Conservation (phyloP, 2,888 invertebrate genomes). For the Bugulina stolonifera region DNA sequence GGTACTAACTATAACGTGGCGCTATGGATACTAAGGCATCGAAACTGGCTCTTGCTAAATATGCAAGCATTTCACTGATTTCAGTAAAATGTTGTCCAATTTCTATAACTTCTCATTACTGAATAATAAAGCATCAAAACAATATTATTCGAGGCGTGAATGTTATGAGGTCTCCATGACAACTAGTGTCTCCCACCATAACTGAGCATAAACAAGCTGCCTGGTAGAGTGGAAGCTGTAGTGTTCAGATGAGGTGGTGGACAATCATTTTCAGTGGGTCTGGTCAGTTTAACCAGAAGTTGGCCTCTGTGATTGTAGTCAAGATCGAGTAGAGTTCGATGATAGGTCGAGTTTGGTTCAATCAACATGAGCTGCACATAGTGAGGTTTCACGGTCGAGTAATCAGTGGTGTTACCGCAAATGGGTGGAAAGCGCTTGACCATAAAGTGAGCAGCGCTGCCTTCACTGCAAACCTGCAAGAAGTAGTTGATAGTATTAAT, state of each 20-base stretch:
- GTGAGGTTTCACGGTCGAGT: background rate
- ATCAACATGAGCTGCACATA: background rate
- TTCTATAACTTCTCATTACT: too few species aligned
- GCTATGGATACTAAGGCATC: too few species aligned
- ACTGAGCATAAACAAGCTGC: background rate
- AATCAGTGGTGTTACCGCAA: background rate
- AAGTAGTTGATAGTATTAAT: too few species aligned
- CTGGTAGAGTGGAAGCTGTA: background rate
- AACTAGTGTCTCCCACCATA: background rate
- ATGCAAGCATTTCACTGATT: too few species aligned
- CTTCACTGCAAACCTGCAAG: background rate
- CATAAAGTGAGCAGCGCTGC: constrained; percentile 15
- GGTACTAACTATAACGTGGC: too few species aligned
- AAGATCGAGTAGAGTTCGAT: background rate
- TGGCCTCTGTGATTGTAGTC: background rate
- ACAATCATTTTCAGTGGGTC: background rate
- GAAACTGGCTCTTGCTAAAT: too few species aligned
- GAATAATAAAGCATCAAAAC: too few species aligned
- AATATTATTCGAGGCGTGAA: too few species aligned
- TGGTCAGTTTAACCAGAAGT: background rate
- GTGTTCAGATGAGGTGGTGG: background rate
- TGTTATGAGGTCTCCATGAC: too few species aligned
- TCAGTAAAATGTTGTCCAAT: too few species aligned
- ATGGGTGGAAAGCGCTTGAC: constrained; percentile 9
- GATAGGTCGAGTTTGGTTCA: background rate